Evolutionary conservation across 1,140 invertebrate species (phyloP).

Genomic region (Zelostemma sp.): DNA sequence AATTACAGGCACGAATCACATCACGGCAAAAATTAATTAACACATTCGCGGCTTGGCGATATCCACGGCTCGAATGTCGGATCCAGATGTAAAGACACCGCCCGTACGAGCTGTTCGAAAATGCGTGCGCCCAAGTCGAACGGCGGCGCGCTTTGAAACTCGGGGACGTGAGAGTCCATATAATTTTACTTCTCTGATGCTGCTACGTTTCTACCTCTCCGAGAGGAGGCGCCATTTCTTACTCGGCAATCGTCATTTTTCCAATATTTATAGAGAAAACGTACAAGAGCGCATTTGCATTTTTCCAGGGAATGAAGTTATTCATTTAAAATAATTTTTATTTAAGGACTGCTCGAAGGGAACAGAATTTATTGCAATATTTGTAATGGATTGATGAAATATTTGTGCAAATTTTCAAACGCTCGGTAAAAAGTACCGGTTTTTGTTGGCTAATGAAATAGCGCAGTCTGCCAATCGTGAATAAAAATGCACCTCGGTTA

Average conservation of each 20-base stretch:
- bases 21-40: conserved; percentile 26
- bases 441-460: neutral
- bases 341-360: too few relatives aligned
- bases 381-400: too few relatives aligned
- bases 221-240: conserved; percentile 24
- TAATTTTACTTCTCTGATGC: conserved; percentile 32
- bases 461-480: neutral
- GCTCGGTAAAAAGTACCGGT: neutral
- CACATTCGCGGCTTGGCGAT: conserved; percentile 17
- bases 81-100: conserved; percentile 20
- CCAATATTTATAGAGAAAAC: too few relatives aligned
- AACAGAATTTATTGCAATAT: too few relatives aligned
- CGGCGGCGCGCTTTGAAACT: conserved; percentile 18
- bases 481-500: conserved; percentile 5
- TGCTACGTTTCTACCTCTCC: conserved; percentile 19
- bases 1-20: conserved; percentile 1
- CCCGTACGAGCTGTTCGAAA: conserved; percentile 12
- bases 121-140: conserved; percentile 18
- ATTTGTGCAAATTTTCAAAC: too few relatives aligned
- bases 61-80: conserved; percentile 10
- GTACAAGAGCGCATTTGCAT: too few relatives aligned
- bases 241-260: neutral
- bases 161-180: conserved; percentile 18
- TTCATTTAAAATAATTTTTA: too few relatives aligned
- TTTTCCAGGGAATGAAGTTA: too few relatives aligned